Evolutionary conservation across 2,113 vertebrate genomes (phyloP), one percentile per base, ranked within the genome.

Genomic region (Etia nguti): DNA sequence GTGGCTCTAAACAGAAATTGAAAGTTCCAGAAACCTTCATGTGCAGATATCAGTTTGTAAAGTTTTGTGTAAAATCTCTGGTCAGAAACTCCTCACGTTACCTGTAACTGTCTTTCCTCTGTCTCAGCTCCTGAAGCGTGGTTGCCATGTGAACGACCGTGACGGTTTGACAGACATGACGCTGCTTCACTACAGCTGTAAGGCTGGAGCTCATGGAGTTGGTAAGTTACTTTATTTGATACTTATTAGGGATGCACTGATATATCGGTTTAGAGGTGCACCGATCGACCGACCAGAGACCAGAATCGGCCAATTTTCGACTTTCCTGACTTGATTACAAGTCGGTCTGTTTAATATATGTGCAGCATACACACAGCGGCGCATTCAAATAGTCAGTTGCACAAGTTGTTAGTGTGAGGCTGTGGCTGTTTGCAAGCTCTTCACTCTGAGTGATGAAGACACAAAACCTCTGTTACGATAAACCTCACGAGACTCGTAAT

Each of bases 131-230:
- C 94, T 99, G 90, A 98, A 97, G 80, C 97, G 98, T 0, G 98
- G 97, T 26, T 99, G 98, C 92, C 98, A 98, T 1, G 98, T 98
- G 36, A 98, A 98, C 16, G 98, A 99, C 89, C 96, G 98, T 0
- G 98, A 99, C 3, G 98, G 98, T 2, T 92, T 99, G 93, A 99
- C 98, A 0, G 98, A 99, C 89, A 99, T 99, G 98, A 99, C 98
- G 0, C 96, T 99, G 34, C 97, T 99, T 6, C 98, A 99, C 94
- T 99, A 98, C 82, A 97, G 97, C 12, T 99, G 98, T 88, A 99
- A 98, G 92, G 98, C 98, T 1, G 98, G 98, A 2, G 98, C 98
- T 0, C 98, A 99, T 1, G 98, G 98, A 83, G 98, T 99, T 0
- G 98, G 98, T 98, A 46, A 96, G 97, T 46, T 2, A 4, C 5